Evolutionary conservation across 1,140 invertebrate species (phyloP).

Genomic region (Stegodyphus dumicola): DNA sequence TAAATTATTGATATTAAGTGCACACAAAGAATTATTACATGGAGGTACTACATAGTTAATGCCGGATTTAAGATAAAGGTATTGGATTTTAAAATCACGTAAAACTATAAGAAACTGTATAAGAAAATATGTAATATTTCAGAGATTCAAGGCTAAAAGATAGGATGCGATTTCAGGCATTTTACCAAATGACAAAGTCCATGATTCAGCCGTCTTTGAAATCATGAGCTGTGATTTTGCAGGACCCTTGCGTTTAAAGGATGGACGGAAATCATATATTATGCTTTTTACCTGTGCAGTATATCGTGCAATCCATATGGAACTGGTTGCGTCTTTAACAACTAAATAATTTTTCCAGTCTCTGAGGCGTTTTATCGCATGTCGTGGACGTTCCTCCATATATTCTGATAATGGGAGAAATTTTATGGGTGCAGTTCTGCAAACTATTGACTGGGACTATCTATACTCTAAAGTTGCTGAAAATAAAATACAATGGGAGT

Average conservation of each 20-base stretch:
- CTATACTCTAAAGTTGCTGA: neutral
- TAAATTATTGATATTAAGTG: no score
- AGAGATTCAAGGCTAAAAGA: neutral
- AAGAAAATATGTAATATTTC: neutral
- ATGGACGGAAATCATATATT: conserved; percentile 67
- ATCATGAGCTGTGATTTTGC: conserved; percentile 2
- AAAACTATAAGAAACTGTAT: neutral
- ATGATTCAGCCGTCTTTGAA: neutral
- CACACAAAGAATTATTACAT: neutral
- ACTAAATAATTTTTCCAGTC: conserved; percentile 67
- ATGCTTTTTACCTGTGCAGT: conserved; percentile 69
- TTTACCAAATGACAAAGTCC: neutral
- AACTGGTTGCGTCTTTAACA: conserved; percentile 66
- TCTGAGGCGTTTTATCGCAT: conserved; percentile 67
- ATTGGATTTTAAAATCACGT: conserved; percentile 11
- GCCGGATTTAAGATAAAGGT: neutral
- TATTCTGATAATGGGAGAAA: conserved; percentile 60
- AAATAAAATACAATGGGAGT: conserved; percentile 10
- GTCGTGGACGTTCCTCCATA: conserved; percentile 62
- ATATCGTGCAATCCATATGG: conserved; percentile 69
- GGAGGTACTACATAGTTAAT: neutral
- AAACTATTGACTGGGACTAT: neutral
- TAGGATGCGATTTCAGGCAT: neutral
- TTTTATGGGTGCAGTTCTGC: conserved; percentile 58
- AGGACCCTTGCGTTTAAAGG: conserved; percentile 63